A percentile compares a stretch with the other conserved stretches of the same genome.
Evolutionary conservation across 2,113 vertebrate species (phyloP).

Genomic region (Sinocyclocheilus maitianheensis): DNA sequence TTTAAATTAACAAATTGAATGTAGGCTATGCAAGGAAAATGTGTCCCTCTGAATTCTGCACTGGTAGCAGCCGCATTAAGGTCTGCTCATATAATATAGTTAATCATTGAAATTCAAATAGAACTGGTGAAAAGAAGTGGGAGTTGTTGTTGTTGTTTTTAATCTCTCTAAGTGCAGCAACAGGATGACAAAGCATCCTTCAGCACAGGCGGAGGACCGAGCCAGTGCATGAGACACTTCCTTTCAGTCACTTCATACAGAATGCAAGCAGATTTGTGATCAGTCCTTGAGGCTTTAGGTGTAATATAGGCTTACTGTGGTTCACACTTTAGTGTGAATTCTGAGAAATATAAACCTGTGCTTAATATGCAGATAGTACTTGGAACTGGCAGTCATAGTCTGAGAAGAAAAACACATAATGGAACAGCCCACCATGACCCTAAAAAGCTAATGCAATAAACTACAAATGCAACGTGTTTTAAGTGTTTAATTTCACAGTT

Average conservation of each 20-base stretch:
- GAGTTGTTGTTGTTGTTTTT: constrained; percentile 8
- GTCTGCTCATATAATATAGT: background rate
- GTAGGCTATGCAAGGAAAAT: background rate
- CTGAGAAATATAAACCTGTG: too few species aligned
- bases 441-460: background rate
- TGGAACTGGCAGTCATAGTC: background rate
- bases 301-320: background rate
- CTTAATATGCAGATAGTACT: background rate
- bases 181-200: constrained; percentile 35
- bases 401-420: background rate
- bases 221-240: background rate
- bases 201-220: constrained; percentile 5
- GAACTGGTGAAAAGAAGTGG: background rate
- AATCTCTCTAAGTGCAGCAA: background rate
- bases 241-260: background rate
- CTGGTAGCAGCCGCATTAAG: background rate
- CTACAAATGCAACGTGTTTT: background rate
- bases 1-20: background rate
- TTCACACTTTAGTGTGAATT: background rate
- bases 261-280: background rate
- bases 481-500: constrained; percentile 12
- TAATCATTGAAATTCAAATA: background rate
- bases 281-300: background rate
- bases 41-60: background rate
- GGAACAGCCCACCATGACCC: background rate